Evolutionary conservation across 2,888 invertebrate genomes (phyloP), one percentile per base, ranked within the genome.

Genomic region (Pemphredon lugubris): DNA sequence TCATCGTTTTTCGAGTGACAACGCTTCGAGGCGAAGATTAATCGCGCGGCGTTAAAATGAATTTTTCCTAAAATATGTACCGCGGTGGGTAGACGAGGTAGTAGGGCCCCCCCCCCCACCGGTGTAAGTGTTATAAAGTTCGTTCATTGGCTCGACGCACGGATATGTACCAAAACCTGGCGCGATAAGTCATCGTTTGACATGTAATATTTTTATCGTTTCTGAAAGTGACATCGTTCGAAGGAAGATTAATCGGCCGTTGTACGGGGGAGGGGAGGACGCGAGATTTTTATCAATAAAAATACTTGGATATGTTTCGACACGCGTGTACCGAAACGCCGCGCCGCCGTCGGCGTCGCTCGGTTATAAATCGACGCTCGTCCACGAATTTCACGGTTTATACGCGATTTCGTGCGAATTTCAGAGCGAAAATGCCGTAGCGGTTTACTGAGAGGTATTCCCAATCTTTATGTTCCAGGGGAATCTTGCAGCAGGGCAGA

Each of bases 401-500:
- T n/a, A n/a, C n/a, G n/a, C n/a, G n/a, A n/a, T n/a, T n/a, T n/a
- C 26, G 26, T 26, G 26, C 26, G 26, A 26, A 26, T 26, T 26
- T 26, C 26, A 26, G 7, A 26, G 26, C 3, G 26, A 26, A 26
- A 26, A 26, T 5, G 7, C 26, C 26, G 34, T n/a, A 34, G n/a
- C 11, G 7, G 34, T 11, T 2, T 34, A 47, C 21, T 21, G 26
- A 26, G 1, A 13, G 7, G 7, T 7, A 7, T 26, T 26, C 7
- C 26, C 7, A 3, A 7, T 26, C 26, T 26, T 26, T 26, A 23
- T 14, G 21, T 83, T 94, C 93, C 94, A 97, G 97, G 90, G 98
- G 98, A 73, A 96, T 97, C 88, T 92, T 98, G 87, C 93, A 96
- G 84, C 97, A 98, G 91, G 96, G 96, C 85, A 95, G 96, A 91